phyloP scores from a whole-genome alignment of 2,888 invertebrate species.

The Rhagonycha fulva region DNA sequence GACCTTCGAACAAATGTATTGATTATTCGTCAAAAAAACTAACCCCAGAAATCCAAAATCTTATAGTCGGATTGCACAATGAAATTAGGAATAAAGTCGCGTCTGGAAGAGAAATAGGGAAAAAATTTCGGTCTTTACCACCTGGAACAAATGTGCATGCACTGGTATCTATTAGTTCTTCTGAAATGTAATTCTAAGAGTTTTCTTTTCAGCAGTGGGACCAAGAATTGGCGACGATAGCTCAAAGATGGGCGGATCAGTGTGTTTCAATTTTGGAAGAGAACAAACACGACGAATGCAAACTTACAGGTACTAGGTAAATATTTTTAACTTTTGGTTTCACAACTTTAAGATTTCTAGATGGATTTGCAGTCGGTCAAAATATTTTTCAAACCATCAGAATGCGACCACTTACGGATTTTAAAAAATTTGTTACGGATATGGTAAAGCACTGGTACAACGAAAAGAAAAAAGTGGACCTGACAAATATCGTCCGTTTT shows the following conservation, averaged over 20 bases:
- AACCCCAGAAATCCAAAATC: neutral
- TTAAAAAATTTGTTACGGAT: neutral
- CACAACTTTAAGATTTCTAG: neutral
- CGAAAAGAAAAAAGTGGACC: neutral
- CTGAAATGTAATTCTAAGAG: neutral
- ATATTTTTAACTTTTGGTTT: neutral
- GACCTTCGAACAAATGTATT: neutral
- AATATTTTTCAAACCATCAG: neutral
- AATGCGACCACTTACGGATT: neutral
- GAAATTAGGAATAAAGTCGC: conserved; percentile 3
- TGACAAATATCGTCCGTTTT: neutral
- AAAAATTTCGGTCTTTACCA: conserved; percentile 1
- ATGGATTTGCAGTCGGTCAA: conserved; percentile 12
- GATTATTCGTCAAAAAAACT: conserved; percentile 1
- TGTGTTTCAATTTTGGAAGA: neutral
- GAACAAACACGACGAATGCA: conserved; percentile 10
- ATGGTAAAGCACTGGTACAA: conserved; percentile 3
- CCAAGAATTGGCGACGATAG: conserved; percentile 8
- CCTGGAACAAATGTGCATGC: neutral
- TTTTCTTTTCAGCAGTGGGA: conserved; percentile 9
- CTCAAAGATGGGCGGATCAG: conserved; percentile 18
- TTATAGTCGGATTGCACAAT: conserved; percentile 7
- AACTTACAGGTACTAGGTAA: neutral
- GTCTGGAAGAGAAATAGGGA: neutral
- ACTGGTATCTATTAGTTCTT: conserved; percentile 1